Conservation (phyloP, 2,113 vertebrate genomes). For the Actenoides lindsayi region DNA sequence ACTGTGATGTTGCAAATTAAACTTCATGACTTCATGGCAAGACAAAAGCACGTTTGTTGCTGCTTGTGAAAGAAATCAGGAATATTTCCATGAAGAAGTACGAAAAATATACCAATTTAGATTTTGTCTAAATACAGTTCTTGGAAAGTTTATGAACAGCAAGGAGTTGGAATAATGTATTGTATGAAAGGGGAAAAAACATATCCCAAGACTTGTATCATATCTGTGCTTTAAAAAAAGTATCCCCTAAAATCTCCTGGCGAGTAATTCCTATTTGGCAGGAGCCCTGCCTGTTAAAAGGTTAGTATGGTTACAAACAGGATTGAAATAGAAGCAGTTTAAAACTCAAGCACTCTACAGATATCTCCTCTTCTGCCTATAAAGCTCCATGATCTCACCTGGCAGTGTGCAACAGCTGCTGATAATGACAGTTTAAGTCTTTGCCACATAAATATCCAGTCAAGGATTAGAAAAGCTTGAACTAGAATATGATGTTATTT, state of each 20-base stretch:
- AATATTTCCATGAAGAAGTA: not conserved
- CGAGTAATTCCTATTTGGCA: not conserved
- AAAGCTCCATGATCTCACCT: not conserved
- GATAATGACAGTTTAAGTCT: not conserved
- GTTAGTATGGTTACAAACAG: not conserved
- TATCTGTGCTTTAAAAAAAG: not conserved
- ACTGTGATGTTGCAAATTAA: slow-evolving; percentile 34
- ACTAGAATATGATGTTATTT: not conserved
- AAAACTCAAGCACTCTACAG: not conserved
- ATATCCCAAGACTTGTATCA: not conserved
- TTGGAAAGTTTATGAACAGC: not conserved
- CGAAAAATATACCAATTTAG: not conserved
- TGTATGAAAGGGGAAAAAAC: not conserved
- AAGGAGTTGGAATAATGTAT: not conserved
- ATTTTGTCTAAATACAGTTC: not conserved
- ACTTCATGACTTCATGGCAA: not conserved
- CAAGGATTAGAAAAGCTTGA: not conserved
- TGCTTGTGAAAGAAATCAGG: not conserved
- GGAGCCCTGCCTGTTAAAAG: not conserved
- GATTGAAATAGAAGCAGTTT: not conserved
- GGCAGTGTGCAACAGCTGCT: not conserved
- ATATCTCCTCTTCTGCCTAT: not conserved
- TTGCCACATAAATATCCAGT: not conserved
- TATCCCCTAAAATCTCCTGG: not conserved
- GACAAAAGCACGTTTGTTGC: not conserved